Base-by-base conservation (phyloP, 2,888 invertebrate genomes). In the Drosophila paucipuncta region DNA sequence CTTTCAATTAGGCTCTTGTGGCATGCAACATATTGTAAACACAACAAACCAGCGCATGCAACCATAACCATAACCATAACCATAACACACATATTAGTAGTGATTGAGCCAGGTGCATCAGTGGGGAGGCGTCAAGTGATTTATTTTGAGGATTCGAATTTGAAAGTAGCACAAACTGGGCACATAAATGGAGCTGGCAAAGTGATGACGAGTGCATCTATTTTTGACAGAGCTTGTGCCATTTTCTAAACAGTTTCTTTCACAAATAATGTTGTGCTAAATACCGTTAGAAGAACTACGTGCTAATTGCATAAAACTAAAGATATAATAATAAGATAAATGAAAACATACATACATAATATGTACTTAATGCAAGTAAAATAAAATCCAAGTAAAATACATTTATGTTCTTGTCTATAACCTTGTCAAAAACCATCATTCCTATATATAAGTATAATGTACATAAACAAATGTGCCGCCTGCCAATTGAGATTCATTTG, bases 101-200 rank as follows among this genome's bases (percentile, higher is more conserved):
- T 25, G 66, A 67, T 61, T 53, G 67, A 60, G 54, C 57, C 72
- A 79, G 72, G 65, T 72, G 68, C 62, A n/a, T 5, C 33, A 50
- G 9, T 49, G 33, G 6, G 57, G 4, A 13, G 4, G 64, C 33
- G 64, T 52, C 58, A 13, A 43, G n/a, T 28, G 57, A 76, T 63
- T 64, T 77, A 67, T 77, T 57, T 73, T 60, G n/a, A 50, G 54
- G 33, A 63, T 31, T 33, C 5, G 22, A 16, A 2, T 11, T 25
- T 37, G 41, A 16, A 77, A 54, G 58, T 75, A 52, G 82, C 75
- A 78, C 82, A 80, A 68, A 53, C 80, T 53, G 75, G 80, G 79
- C 31, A 63, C 54, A 58, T 62, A 18, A 68, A 61, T 74, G 69
- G 49, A 61, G 52, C 59, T 65, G 35, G 41, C 61, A 35, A 62